These are phyloP conservation scores for Cyclargus thomasi DNA, from an alignment of 1,140 invertebrate species.

Conservation along the genomic window DNA sequence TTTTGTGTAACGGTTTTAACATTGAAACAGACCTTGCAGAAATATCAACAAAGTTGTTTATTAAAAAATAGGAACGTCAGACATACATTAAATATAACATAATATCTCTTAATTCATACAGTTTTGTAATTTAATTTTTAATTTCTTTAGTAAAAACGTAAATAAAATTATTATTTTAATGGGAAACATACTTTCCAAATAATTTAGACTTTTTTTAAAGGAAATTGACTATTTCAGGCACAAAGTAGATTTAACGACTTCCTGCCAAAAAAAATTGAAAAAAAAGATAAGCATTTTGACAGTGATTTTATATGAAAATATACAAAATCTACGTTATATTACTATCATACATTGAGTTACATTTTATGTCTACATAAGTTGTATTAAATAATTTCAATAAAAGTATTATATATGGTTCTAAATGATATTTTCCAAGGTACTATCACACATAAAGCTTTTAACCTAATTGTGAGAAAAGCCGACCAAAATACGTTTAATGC, in stretches of 20 bases:
- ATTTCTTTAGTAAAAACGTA: no score
- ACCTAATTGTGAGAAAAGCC: background rate
- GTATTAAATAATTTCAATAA: no score
- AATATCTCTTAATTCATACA: background rate
- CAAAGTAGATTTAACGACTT: background rate
- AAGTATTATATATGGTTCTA: background rate
- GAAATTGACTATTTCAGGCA: background rate
- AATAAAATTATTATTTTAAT: no score
- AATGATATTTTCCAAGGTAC: background rate
- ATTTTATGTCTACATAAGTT: background rate
- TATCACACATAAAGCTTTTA: constrained; percentile 1
- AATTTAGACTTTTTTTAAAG: background rate
- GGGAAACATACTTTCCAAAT: background rate
- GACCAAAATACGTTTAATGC: background rate
- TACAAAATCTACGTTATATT: background rate
- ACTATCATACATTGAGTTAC: background rate
- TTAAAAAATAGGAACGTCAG: background rate
- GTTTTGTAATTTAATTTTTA: background rate
- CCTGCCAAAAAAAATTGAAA: background rate
- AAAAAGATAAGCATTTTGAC: background rate
- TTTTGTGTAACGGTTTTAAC: background rate
- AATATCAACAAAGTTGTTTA: background rate
- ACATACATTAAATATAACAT: background rate
- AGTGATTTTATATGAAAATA: background rate
- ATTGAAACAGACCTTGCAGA: background rate